Conservation (phyloP, 2,113 vertebrate genomes). For the Pardalotus punctatus region DNA sequence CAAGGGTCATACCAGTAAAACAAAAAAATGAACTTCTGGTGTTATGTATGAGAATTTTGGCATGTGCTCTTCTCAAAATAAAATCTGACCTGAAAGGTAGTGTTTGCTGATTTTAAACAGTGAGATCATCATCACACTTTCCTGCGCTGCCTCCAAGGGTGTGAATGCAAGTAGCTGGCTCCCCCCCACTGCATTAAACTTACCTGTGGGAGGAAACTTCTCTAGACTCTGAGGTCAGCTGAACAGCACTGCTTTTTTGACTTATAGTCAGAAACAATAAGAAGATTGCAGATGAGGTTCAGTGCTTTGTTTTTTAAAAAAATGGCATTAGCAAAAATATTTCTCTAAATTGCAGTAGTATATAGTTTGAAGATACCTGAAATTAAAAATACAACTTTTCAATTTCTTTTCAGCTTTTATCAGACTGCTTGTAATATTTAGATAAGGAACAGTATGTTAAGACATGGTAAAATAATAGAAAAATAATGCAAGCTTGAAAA, state of each 20-base stretch:
- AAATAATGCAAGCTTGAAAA: background rate
- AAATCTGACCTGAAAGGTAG: background rate
- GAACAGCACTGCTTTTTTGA: background rate
- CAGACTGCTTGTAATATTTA: background rate
- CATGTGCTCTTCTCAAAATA: background rate
- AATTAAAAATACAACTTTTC: background rate
- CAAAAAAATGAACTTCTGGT: slow-evolving; percentile 29
- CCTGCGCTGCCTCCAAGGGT: background rate
- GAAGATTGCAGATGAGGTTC: background rate
- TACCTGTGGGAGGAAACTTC: background rate
- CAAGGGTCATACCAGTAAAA: slow-evolving; percentile 38
- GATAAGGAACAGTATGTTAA: background rate
- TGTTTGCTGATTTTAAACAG: background rate
- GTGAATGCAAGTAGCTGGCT: background rate
- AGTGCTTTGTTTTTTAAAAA: background rate
- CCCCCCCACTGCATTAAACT: background rate
- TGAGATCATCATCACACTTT: background rate
- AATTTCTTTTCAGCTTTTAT: background rate
- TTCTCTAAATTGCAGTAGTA: background rate
- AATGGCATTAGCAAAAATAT: background rate
- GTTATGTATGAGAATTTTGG: background rate
- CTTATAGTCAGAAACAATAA: background rate
- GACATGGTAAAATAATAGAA: background rate
- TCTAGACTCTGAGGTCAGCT: background rate
- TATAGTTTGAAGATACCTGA: background rate